phyloP scores from a whole-genome alignment of 2,113 vertebrate genomes.

The Xenopus borealis region DNA sequence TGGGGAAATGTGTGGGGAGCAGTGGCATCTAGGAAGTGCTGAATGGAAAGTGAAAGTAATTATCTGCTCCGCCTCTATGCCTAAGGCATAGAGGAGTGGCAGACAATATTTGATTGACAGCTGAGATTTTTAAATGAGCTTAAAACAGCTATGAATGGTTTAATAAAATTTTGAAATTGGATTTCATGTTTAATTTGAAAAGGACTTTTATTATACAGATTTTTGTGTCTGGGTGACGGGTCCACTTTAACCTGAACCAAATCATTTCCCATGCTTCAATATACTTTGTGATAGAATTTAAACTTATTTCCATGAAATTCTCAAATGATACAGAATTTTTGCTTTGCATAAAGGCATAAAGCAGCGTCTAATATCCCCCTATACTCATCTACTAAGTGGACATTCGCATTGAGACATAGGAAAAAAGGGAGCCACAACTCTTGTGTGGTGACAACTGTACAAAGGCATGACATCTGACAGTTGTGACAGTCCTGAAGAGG shows the following conservation, averaged over 20 bases:
- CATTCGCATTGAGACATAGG: conserved; percentile 92
- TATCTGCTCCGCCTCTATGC: no score
- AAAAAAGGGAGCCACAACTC: conserved; percentile 69
- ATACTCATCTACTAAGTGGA: conserved; percentile 98
- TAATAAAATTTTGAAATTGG: no score
- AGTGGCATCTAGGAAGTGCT: no score
- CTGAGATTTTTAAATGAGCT: no score
- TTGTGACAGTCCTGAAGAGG: conserved; percentile 93
- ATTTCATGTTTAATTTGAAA: no score
- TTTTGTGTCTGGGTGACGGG: no score
- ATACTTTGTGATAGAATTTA: conserved; percentile 92
- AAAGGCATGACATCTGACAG: conserved; percentile 98
- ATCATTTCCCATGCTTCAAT: conserved; percentile 89
- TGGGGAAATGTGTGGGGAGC: no score
- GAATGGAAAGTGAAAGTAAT: no score
- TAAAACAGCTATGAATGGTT: no score
- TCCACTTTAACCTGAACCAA: conserved; percentile 97
- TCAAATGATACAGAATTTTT: conserved; percentile 93
- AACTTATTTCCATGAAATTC: conserved; percentile 99
- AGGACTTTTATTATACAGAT: no score
- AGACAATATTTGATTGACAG: no score
- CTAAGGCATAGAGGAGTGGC: no score
- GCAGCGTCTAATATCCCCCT: conserved; percentile 90
- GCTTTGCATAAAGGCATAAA: conserved; percentile 99
- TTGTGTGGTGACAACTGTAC: conserved; percentile 94